These are phyloP conservation scores for Caenorhabditis sp. DNA, from an alignment of 2,888 invertebrate species.

Conservation along the genomic window DNA sequence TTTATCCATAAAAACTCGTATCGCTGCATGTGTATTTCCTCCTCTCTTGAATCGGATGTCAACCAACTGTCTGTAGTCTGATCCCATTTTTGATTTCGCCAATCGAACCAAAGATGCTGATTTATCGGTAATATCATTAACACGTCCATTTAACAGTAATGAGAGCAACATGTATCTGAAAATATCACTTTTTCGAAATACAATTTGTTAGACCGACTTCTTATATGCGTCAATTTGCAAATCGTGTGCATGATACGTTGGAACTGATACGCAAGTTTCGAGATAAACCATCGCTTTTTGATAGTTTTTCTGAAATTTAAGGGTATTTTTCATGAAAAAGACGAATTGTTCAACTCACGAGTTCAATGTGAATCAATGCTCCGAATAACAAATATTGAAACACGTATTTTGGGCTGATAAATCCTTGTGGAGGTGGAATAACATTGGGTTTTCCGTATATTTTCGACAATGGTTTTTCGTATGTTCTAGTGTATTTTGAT, in stretches of 20 bases:
- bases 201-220: constrained; percentile 21
- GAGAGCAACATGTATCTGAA: constrained; percentile 28
- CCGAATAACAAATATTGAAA: constrained; percentile 46
- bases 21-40: constrained; percentile 4
- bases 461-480: neutral
- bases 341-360: constrained; percentile 9
- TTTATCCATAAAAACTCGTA: neutral
- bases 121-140: constrained; percentile 5
- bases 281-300: constrained; percentile 32
- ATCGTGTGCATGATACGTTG: constrained; percentile 18
- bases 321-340: no score
- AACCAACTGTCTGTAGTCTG: constrained; percentile 11
- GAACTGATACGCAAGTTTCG: constrained; percentile 18
- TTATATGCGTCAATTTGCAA: constrained; percentile 42
- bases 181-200: neutral
- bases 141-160: constrained; percentile 23
- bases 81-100: constrained; percentile 3
- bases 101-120: neutral
- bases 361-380: constrained; percentile 37
- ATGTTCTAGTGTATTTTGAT: neutral
- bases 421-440: neutral
- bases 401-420: constrained; percentile 27
- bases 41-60: constrained; percentile 16
- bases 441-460: neutral
- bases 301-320: constrained; percentile 15